Evolutionary conservation across 2,113 vertebrate species (phyloP), one percentile per base, ranked within the genome.

Genomic region (Falco punctatus): DNA sequence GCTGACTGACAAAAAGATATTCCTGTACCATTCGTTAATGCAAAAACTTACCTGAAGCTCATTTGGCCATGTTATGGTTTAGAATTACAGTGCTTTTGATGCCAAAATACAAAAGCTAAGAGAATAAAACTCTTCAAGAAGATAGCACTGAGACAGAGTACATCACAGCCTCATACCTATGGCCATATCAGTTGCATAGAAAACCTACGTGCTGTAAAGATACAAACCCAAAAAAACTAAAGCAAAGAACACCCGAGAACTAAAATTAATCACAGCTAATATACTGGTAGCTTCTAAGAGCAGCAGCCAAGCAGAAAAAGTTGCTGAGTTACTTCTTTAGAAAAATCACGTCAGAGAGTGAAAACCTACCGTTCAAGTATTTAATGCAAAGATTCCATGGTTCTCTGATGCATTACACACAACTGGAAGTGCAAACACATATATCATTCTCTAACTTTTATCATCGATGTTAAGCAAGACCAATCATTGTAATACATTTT

Each of bases 401-500:
- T 33, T 79, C 30, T 61, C 52, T 38, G 35, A 40, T 30, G 20
- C n/a, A 5, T 62, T 62, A 78, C 15, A 71, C 35, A n/a, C 59
- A 54, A 38, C 22, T 42, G 26, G 16, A 74, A 94, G 16, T 40
- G 87, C 40, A 74, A 7, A 44, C 8, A 21, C 27, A 44, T 23
- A 5, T 9, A 15, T 13, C 4, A 20, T 40, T 46, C 38, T 32
- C n/a, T 6, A 33, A 5, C 5, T 13, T 61, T 70, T 55, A 1
- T 2, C 54, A 90, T 38, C 5, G 8, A 81, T 66, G 57, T 64
- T 15, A 88, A 54, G 42, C 15, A 67, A 72, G 33, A 64, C 10
- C 1, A 23, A 4, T 5, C 0, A 35, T 20, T 71, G 44, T 2
- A 71, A 55, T 35, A 20, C 0, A 18, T 57, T 82, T 58, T 71